Evolutionary conservation across 1,140 invertebrate genomes (phyloP).

Genomic region (Anastatus disparis): DNA sequence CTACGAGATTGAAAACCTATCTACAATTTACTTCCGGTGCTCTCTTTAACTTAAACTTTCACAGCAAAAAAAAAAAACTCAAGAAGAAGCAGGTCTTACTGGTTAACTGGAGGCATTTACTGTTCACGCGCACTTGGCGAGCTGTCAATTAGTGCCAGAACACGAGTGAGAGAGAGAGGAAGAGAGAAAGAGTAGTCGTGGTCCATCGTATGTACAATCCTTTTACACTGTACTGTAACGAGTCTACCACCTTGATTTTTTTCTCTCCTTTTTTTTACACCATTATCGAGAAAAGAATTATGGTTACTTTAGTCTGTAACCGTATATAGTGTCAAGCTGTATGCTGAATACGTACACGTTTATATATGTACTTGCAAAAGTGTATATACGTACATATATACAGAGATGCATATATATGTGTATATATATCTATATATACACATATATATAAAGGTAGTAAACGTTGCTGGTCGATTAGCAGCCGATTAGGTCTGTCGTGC

Average conservation of each 20-base stretch:
- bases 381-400: too few species aligned
- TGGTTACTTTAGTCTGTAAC: too few species aligned
- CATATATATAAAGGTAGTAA: neutral
- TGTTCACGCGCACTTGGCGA: neutral
- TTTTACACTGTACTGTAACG: too few species aligned
- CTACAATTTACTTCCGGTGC: slow-evolving; percentile 13
- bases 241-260: too few species aligned
- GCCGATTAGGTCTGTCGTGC: slow-evolving; percentile 45
- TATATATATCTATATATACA: too few species aligned
- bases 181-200: too few species aligned
- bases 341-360: neutral
- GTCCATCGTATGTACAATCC: neutral
- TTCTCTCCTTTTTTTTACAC: slow-evolving; percentile 20
- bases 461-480: slow-evolving; percentile 41
- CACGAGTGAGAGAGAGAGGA: too few species aligned
- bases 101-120: too few species aligned
- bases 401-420: too few species aligned
- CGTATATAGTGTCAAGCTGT: slow-evolving; percentile 8
- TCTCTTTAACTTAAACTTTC: neutral
- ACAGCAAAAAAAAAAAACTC: neutral
- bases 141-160: slow-evolving; percentile 31
- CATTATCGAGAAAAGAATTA: slow-evolving; percentile 45
- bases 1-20: too few species aligned
- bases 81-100: neutral
- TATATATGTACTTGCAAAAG: too few species aligned